These are phyloP conservation scores for Sorex maritimensis DNA, from an alignment of 2,797 vertebrate species.

Conservation along the genomic window DNA sequence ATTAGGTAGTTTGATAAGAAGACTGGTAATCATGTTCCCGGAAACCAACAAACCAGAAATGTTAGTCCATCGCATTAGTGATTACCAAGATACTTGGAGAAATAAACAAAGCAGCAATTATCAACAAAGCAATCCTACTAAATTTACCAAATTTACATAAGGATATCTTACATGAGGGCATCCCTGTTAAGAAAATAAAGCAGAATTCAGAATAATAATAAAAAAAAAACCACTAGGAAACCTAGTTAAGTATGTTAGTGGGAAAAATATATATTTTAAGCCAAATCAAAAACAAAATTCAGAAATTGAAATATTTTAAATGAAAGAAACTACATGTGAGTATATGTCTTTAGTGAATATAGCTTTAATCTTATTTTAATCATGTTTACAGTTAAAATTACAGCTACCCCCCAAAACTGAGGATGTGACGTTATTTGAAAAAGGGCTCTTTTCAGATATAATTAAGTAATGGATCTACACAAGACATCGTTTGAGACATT, in stretches of 20 bases:
- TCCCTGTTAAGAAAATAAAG: neutral
- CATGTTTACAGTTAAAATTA: neutral
- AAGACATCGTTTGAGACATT: no score
- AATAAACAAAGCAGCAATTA: neutral
- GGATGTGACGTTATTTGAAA: no score
- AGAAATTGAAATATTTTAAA: no score
- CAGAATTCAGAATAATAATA: neutral
- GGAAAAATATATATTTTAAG: neutral
- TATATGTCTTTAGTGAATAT: neutral
- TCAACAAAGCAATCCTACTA: conserved; percentile 1
- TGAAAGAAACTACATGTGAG: neutral
- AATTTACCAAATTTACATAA: neutral
- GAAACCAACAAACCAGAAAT: conserved; percentile 15
- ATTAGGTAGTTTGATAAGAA: neutral
- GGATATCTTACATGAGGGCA: neutral
- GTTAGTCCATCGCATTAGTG: neutral
- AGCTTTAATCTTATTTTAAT: neutral
- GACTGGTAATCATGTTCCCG: neutral
- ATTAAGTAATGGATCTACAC: no score
- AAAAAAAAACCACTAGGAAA: conserved; percentile 4
- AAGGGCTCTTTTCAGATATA: no score
- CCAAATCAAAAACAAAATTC: no score
- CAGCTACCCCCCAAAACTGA: no score
- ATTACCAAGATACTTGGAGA: neutral
- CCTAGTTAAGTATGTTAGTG: neutral